These are phyloP conservation scores for Hirudo medicinalis DNA, from an alignment of 1,140 invertebrate species.

Conservation along the genomic window DNA sequence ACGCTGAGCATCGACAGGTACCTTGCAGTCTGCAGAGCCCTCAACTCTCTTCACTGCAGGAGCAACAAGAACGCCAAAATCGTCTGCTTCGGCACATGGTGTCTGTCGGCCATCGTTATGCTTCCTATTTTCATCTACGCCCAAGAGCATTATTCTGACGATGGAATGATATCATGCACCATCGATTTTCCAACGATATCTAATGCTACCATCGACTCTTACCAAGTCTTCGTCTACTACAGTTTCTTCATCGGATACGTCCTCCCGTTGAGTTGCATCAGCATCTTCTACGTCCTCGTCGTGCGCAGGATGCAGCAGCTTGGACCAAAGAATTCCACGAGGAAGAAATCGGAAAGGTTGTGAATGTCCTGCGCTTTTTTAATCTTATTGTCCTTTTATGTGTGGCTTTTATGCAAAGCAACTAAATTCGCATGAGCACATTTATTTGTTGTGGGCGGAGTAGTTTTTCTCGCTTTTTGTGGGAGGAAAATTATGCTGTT, in stretches of 20 bases:
- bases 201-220: conserved; percentile 18
- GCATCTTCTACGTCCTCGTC: conserved; percentile 86
- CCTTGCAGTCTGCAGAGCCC: conserved; percentile 51
- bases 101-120: conserved; percentile 48
- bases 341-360: conserved; percentile 77
- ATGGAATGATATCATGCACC: conserved; percentile 26
- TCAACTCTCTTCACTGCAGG: conserved; percentile 58
- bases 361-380: not conserved
- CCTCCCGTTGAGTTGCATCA: conserved; percentile 75
- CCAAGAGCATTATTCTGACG: conserved; percentile 38
- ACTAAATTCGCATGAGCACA: too few species aligned
- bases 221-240: conserved; percentile 45
- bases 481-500: too few species aligned
- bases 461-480: too few species aligned
- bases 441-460: too few species aligned
- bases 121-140: conserved; percentile 80
- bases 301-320: conserved; percentile 59
- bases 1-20: conserved; percentile 83
- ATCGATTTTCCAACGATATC: conserved; percentile 35
- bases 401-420: too few species aligned
- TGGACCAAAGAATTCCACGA: conserved; percentile 51
- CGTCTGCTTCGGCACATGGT: conserved; percentile 41
- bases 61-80: conserved; percentile 37
- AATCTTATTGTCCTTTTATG: too few species aligned
- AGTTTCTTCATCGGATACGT: conserved; percentile 82